A percentile compares a stretch with the other conserved stretches of the same genome.
Evolutionary conservation across 2,113 vertebrate species (phyloP).

Genomic region (Bubo blakistoni): DNA sequence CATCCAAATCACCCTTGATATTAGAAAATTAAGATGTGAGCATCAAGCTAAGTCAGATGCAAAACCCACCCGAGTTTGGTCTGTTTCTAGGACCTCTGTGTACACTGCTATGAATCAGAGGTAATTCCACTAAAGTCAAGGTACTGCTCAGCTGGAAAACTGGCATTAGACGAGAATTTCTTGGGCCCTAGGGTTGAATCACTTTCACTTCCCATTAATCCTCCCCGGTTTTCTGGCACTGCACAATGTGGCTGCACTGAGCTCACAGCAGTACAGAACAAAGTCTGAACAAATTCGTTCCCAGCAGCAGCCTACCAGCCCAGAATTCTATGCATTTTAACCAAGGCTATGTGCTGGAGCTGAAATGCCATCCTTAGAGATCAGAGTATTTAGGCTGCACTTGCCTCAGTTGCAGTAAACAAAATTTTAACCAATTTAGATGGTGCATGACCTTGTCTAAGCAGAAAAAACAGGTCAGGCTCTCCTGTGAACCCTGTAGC

Average conservation of each 20-base stretch:
- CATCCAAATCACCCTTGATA: neutral
- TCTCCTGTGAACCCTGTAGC: neutral
- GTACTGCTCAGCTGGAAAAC: slow-evolving; percentile 10
- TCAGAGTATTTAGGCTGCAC: neutral
- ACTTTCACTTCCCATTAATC: slow-evolving; percentile 26
- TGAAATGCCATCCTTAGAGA: neutral
- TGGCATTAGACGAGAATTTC: neutral
- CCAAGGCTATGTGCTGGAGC: neutral
- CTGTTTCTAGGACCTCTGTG: neutral
- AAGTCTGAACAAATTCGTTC: neutral
- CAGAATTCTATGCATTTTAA: slow-evolving; percentile 10
- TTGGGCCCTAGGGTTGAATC: neutral
- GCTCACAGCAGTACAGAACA: neutral
- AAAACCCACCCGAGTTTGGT: neutral
- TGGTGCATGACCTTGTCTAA: neutral
- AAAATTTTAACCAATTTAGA: neutral
- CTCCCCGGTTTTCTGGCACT: neutral
- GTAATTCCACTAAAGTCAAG: slow-evolving; percentile 3
- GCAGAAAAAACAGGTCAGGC: neutral
- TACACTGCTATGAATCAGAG: neutral
- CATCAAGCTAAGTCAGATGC: neutral
- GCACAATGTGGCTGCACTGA: neutral
- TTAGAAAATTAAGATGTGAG: neutral
- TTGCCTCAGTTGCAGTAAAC: neutral
- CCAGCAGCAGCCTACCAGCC: neutral